phyloP scores from a whole-genome alignment of 1,140 invertebrate genomes.

The Batillaria attramentaria region DNA sequence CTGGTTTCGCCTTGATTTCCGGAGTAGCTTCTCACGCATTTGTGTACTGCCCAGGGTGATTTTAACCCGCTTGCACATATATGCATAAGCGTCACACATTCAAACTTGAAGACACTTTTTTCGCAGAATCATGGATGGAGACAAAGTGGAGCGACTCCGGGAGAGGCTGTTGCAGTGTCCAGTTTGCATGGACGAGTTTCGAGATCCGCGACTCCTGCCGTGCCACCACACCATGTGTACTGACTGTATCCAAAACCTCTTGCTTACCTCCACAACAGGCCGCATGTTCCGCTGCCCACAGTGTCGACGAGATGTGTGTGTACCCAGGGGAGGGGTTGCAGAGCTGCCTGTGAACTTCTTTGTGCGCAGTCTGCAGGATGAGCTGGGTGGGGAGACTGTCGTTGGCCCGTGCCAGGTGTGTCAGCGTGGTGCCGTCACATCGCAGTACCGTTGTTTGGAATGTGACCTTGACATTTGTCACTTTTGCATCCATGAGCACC shows the following conservation, averaged over 20 bases:
- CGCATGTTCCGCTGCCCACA: conserved; percentile 63
- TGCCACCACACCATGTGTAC: conserved; percentile 65
- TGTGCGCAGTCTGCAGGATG: conserved; percentile 64
- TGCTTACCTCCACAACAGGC: conserved; percentile 55
- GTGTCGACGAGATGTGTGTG: conserved; percentile 61
- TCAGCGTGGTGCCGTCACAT: conserved; percentile 53
- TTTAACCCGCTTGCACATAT: no score
- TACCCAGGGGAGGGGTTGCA: conserved; percentile 58
- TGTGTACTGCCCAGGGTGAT: no score
- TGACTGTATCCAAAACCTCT: conserved; percentile 58
- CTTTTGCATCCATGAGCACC: conserved; percentile 64
- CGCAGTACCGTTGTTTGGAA: conserved; percentile 62
- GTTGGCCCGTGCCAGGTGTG: conserved; percentile 60
- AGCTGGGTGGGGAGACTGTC: conserved; percentile 47
- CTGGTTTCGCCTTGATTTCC: no score
- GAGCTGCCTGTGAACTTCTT: conserved; percentile 67
- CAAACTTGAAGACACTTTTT: no score
- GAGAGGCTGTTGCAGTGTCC: conserved; percentile 62
- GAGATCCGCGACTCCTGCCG: conserved; percentile 62
- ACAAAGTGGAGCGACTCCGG: conserved; percentile 60
- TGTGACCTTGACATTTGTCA: conserved; percentile 64
- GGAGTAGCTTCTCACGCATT: no score
- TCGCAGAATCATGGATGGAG: conserved; percentile 49
- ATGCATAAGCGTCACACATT: no score
- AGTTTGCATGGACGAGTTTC: conserved; percentile 67